These are phyloP conservation scores for Aromia moschata DNA, from an alignment of 2,888 invertebrate genomes.

Conservation along the genomic window DNA sequence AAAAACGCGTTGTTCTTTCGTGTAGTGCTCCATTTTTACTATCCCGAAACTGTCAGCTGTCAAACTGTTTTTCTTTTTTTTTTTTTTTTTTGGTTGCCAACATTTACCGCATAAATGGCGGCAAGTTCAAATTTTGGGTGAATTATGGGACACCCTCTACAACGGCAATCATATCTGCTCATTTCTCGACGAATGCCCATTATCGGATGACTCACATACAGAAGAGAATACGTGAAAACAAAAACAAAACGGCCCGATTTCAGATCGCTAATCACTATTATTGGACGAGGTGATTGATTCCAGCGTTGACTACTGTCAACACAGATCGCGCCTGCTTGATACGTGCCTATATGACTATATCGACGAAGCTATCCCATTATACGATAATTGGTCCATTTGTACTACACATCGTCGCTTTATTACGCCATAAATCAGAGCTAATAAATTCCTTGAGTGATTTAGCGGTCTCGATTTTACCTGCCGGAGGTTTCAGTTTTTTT, in stretches of 20 bases:
- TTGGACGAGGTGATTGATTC: conserved; percentile 47
- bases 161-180: too few relatives aligned
- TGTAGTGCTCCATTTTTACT: too few relatives aligned
- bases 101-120: too few relatives aligned
- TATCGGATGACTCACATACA: too few relatives aligned
- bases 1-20: too few relatives aligned
- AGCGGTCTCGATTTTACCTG: background rate
- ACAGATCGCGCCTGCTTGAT: conserved; percentile 20
- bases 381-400: conserved; percentile 50
- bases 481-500: background rate
- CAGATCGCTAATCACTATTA: conserved; percentile 49
- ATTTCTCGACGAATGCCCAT: too few relatives aligned
- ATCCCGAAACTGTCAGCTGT: too few relatives aligned
- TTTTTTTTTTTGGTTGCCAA: too few relatives aligned
- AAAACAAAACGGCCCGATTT: conserved; percentile 42
- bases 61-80: too few relatives aligned
- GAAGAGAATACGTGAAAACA: too few relatives aligned
- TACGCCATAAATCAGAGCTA: conserved; percentile 48
- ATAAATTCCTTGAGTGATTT: conserved; percentile 3
- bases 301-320: conserved; percentile 31
- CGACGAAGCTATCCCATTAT: conserved; percentile 47
- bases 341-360: conserved; percentile 29
- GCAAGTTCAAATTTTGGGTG: too few relatives aligned
- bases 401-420: conserved; percentile 47
- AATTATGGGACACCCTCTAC: too few relatives aligned